Conservation (phyloP, 2,113 vertebrate genomes). For the Perca schrenkii region DNA sequence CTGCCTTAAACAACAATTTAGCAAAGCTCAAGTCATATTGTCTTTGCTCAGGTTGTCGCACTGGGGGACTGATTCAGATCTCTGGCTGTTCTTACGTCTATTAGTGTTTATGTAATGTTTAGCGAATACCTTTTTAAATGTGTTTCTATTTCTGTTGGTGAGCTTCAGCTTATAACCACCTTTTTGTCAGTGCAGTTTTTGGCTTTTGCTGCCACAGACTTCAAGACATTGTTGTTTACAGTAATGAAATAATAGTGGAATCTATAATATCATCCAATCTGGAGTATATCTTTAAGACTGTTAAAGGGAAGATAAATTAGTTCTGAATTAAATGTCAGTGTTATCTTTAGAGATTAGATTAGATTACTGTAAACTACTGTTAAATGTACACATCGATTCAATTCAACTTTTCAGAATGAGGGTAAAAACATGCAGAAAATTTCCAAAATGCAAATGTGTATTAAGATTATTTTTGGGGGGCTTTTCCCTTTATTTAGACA, state of each 20-base stretch:
- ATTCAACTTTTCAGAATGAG: background rate
- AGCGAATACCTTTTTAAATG: background rate
- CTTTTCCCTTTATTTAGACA: too few species aligned
- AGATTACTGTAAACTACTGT: background rate
- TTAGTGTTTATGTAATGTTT: background rate
- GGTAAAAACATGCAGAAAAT: background rate
- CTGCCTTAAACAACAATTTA: slow-evolving; percentile 13
- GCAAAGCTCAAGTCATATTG: slow-evolving; percentile 24
- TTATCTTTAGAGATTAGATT: background rate
- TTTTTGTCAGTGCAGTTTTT: background rate
- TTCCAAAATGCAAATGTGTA: background rate
- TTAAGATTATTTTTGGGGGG: too few species aligned
- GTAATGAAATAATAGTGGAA: background rate
- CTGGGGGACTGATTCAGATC: slow-evolving; percentile 7
- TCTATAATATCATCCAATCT: background rate
- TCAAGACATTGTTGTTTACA: background rate
- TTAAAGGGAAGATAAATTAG: background rate
- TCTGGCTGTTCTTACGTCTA: background rate
- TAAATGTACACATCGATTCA: background rate
- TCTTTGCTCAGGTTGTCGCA: background rate
- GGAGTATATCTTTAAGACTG: background rate
- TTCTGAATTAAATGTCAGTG: background rate
- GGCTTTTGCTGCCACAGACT: background rate
- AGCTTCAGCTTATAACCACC: background rate
- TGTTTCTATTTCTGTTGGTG: background rate